Base-by-base conservation (phyloP, 2,888 invertebrate genomes). In the Melanostoma scalare region DNA sequence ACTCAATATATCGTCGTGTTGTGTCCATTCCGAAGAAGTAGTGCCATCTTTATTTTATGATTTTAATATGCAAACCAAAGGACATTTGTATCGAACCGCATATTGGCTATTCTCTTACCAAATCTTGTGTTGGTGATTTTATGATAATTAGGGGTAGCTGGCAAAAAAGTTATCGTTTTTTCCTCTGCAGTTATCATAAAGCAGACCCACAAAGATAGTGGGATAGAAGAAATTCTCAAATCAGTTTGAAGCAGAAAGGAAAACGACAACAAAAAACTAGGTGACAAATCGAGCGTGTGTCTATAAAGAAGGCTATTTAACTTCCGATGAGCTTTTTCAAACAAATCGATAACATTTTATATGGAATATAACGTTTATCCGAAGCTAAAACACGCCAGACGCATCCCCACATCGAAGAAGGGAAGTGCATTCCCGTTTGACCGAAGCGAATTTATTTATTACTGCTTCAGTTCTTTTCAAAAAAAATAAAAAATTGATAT, bases 31-130 rank as follows among this genome's bases (percentile, higher is more conserved):
- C 40, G 38, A 69, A 40, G 48, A 33, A 65, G 55, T 44, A 71
- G 74, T 86, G 87, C 87, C 90, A 90, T 90, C 88, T 89, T 89
- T 88, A 88, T 90, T 91, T 91, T 90, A 91, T 89, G 89, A 88
- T 87, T 89, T 89, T 89, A 87, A 89, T 90, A 91, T 90, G 90
- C 89, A 90, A 90, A 90, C 85, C 80, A 85, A 80, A 79, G 74
- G 68, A 79, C 84, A 74, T 84, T 79, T 84, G 74, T 84, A 74
- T 74, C 82, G 74, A 77, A 80, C 79, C 77, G 46, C 74, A 82
- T 79, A 84, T 74, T 76, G 76, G 68, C 58, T 58, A 6, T 75
- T 31, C 63, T 36, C 52, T 56, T 20, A 52, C 72, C 58, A 50
- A 73, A 85, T 46, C 61, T 63, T 69, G 69, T 71, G 68, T 71